phyloP scores from a whole-genome alignment of 2,888 invertebrate genomes.

The Empis stercorea region DNA sequence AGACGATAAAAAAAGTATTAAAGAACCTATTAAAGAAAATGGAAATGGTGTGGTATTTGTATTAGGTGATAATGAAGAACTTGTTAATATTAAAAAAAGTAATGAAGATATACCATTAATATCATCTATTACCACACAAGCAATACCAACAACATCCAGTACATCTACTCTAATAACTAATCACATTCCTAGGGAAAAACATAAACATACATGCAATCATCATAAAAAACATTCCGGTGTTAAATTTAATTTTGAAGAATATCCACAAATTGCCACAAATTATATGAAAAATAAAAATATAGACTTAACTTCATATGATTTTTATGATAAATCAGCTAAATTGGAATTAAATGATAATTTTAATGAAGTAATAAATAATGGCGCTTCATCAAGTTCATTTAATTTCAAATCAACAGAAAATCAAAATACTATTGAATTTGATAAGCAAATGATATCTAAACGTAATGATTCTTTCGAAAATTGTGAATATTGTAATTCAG shows the following conservation, averaged over 20 bases:
- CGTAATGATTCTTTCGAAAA: conserved; percentile 37
- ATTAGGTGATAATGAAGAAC: conserved; percentile 54
- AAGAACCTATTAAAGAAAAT: conserved; percentile 27
- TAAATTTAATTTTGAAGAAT: conserved; percentile 61
- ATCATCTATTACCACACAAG: neutral
- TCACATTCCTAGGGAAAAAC: neutral
- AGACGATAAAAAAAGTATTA: too few relatives aligned
- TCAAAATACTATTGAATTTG: neutral
- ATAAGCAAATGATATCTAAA: neutral
- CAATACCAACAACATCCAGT: neutral
- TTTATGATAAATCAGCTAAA: conserved; percentile 44
- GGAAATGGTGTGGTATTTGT: conserved; percentile 48
- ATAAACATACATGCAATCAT: conserved; percentile 14
- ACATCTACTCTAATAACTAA: conserved; percentile 4
- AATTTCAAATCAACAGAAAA: conserved; percentile 3
- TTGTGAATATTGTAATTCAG: conserved; percentile 43
- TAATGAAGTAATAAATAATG: neutral
- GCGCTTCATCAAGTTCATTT: conserved; percentile 3
- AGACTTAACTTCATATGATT: conserved; percentile 46
- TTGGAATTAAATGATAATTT: conserved; percentile 26
- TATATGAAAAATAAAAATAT: conserved; percentile 64
- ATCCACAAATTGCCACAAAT: conserved; percentile 59
- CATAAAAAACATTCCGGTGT: conserved; percentile 54
- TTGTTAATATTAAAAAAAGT: conserved; percentile 47
- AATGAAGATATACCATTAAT: conserved; percentile 27